A percentile compares a stretch with the other conserved stretches of the same genome.
Evolutionary conservation across 2,113 vertebrate genomes (phyloP).

Genomic region (Microtus montanus): DNA sequence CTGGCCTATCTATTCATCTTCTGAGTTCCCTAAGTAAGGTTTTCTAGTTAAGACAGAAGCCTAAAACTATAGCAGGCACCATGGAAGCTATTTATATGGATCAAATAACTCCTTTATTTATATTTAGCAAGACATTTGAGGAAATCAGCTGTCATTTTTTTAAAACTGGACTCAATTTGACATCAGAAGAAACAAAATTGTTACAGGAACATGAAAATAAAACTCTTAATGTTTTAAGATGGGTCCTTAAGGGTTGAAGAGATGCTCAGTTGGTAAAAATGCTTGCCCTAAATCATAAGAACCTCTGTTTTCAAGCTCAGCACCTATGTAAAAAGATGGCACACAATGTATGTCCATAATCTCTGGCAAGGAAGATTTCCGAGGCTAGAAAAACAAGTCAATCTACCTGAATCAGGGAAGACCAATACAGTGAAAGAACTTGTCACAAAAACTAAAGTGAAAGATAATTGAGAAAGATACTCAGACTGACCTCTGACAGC

Average conservation of each 20-base stretch:
- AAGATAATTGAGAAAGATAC: not conserved
- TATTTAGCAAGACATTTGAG: not conserved
- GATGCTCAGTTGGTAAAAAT: not conserved
- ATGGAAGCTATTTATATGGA: not conserved
- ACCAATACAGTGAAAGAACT: not conserved
- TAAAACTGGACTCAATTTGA: not conserved
- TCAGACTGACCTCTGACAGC: not conserved
- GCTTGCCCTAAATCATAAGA: no score
- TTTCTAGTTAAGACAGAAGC: not conserved
- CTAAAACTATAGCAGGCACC: not conserved
- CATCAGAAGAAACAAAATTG: slow-evolving; percentile 56
- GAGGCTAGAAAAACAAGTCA: not conserved
- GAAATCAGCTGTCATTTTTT: not conserved
- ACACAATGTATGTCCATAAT: not conserved
- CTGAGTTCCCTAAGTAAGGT: not conserved
- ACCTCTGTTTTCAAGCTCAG: not conserved
- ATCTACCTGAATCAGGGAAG: not conserved
- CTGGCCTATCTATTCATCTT: not conserved
- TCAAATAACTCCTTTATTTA: slow-evolving; percentile 20
- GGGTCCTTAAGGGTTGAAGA: not conserved
- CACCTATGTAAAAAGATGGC: not conserved
- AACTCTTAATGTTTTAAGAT: slow-evolving; percentile 1
- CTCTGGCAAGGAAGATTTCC: not conserved
- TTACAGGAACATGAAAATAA: not conserved
- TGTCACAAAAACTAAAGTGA: not conserved